Evolutionary conservation across 2,113 vertebrate genomes (phyloP).

Genomic region (Electrona antarctica): DNA sequence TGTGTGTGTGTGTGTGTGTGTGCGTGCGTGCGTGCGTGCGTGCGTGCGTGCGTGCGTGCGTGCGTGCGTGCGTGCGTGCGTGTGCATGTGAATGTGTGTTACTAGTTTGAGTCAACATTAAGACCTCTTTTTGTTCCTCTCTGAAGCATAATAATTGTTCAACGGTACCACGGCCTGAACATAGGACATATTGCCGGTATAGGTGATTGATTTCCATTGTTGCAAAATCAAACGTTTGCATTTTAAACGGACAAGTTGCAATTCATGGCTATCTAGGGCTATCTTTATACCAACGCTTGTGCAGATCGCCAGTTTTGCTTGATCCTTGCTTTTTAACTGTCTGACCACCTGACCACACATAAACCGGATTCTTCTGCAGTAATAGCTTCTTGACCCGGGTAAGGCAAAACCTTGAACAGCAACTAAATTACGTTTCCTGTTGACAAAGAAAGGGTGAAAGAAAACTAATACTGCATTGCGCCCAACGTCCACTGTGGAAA

Average conservation of each 20-base stretch:
- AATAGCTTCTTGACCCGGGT: constrained; percentile 27
- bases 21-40: neutral
- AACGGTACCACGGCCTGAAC: constrained; percentile 18
- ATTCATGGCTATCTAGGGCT: no score
- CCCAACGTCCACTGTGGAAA: constrained; percentile 16
- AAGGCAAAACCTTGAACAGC: no score
- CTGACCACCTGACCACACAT: constrained; percentile 13
- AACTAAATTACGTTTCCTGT: constrained; percentile 8
- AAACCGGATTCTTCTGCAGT: constrained; percentile 10
- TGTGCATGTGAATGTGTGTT: neutral
- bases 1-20: neutral
- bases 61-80: no score
- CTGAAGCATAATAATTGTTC: constrained; percentile 38
- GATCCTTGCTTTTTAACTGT: constrained; percentile 36
- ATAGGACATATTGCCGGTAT: neutral
- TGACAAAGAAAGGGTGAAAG: neutral
- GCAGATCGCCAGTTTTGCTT: constrained; percentile 36
- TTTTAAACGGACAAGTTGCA: no score
- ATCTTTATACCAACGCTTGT: constrained; percentile 3
- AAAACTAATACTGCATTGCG: neutral
- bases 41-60: neutral
- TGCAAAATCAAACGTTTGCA: no score
- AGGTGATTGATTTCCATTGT: constrained; percentile 45
- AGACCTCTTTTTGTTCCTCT: constrained; percentile 46
- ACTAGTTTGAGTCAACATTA: constrained; percentile 24